These are phyloP conservation scores for Peromyscus californicus DNA, from an alignment of 2,113 vertebrate species.

Conservation along the genomic window DNA sequence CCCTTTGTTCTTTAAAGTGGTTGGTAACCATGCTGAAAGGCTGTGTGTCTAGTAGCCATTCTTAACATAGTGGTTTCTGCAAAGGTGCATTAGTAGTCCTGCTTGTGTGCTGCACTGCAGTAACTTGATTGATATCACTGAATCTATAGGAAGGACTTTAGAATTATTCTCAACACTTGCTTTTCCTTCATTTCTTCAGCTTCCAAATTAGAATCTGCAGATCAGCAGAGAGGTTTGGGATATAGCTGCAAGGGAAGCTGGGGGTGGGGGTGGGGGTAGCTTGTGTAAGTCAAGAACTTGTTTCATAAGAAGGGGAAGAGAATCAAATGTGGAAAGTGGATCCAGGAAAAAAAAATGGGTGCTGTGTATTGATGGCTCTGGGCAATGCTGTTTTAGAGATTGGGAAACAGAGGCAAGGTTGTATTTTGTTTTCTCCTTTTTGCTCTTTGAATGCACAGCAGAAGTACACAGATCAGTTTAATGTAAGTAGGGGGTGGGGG, in stretches of 20 bases:
- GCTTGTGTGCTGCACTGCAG: not conserved
- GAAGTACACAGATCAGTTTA: not conserved
- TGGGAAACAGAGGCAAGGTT: not conserved
- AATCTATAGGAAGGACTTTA: not conserved
- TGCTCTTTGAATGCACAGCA: conserved; percentile 28
- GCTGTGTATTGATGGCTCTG: not conserved
- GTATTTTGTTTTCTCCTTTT: conserved; percentile 18
- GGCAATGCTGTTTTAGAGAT: not conserved
- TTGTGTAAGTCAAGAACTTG: not conserved
- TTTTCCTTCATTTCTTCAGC: not conserved
- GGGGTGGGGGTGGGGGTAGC: not conserved
- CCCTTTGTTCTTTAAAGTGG: not conserved
- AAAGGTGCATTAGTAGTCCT: not conserved
- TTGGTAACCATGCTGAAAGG: not conserved
- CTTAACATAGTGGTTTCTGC: not conserved
- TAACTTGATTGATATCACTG: not conserved
- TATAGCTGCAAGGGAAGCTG: not conserved
- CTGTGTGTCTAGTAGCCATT: not conserved
- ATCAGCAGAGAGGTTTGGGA: not conserved
- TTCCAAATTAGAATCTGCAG: not conserved
- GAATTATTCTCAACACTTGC: not conserved
- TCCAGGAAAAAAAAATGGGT: not conserved
- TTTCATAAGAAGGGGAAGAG: not conserved
- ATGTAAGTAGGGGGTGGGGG: not conserved
- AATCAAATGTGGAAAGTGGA: not conserved